Conservation (phyloP, 2,113 vertebrate genomes). For the Bos taurus region DNA sequence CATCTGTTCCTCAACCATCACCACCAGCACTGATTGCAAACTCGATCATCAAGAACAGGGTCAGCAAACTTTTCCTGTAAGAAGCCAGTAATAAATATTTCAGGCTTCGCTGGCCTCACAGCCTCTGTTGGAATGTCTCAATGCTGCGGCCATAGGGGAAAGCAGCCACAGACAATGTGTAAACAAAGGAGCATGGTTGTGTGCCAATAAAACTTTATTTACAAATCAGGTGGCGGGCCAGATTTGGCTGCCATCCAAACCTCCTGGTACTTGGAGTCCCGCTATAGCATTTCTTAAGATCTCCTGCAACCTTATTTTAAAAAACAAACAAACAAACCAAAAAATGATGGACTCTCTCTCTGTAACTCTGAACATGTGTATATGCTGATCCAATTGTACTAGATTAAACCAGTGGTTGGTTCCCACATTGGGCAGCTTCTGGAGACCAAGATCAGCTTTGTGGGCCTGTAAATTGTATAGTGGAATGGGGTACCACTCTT, state of each 20-base stretch:
- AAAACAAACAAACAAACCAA: background rate
- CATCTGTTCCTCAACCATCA: background rate
- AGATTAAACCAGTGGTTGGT: background rate
- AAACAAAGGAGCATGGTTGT: background rate
- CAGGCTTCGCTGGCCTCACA: background rate
- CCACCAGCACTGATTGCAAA: background rate
- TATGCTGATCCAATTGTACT: background rate
- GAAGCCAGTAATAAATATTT: background rate
- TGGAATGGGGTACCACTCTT: background rate
- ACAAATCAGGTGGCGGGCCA: background rate
- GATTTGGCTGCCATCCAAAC: background rate
- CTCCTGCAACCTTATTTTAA: background rate
- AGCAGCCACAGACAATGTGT: background rate
- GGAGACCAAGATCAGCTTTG: background rate
- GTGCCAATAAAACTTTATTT: slow-evolving; percentile 53
- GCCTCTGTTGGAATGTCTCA: background rate
- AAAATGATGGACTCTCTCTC: background rate
- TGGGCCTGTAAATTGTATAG: background rate
- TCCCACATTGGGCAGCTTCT: background rate
- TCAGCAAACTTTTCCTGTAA: background rate
- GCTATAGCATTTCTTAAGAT: background rate
- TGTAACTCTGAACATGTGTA: background rate
- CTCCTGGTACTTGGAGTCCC: background rate
- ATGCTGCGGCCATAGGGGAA: background rate
- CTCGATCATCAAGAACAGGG: background rate